Evolutionary conservation across 2,888 invertebrate genomes (phyloP), one percentile per base, ranked within the genome.

Genomic region (Abscondita cerata): DNA sequence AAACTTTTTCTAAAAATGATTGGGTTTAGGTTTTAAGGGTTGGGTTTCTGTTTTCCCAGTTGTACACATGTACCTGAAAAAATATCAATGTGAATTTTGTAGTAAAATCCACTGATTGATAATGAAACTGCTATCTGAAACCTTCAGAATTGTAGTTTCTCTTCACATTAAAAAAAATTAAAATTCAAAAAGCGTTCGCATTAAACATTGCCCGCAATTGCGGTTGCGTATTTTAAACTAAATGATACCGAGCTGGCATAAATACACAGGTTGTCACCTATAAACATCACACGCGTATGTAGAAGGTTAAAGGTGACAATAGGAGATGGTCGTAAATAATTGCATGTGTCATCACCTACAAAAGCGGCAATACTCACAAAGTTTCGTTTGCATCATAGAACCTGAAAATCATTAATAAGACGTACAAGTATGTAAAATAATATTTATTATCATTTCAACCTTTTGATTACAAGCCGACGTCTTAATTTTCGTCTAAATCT

Each of bases 251-350:
- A 52, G 59, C 65, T 62, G 34, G 55, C 64, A 67, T 68, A 67
- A 68, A 67, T 68, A 65, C 63, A 58, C 51, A 52, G 59, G 52
- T 56, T 63, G 66, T 64, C 64, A 59, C 53, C 58, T 62, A 58
- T 33, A 59, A 61, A 34, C 25, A 52, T 59, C 66, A 48, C 54
- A 56, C 56, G 33, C 20, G 48, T 56, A 64, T 60, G 52, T 51
- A 41, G 53, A 31, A 66, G 67, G 69, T 69, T 61, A 66, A 52
- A 67, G 69, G 67, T 67, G 60, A 59, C 52, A 52, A 59, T 60
- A 52, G 51, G 48, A 52, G 65, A 63, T 44, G 59, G 58, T 61
- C 59, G 50, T 62, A 66, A 68, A 66, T 68, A 62, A 68, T 68
- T 64, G 54, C 38, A 51, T 44, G 38, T 50, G 62, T 61, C 63